phyloP scores from a whole-genome alignment of 1,140 invertebrate genomes.

The Branchinecta lindahli region DNA sequence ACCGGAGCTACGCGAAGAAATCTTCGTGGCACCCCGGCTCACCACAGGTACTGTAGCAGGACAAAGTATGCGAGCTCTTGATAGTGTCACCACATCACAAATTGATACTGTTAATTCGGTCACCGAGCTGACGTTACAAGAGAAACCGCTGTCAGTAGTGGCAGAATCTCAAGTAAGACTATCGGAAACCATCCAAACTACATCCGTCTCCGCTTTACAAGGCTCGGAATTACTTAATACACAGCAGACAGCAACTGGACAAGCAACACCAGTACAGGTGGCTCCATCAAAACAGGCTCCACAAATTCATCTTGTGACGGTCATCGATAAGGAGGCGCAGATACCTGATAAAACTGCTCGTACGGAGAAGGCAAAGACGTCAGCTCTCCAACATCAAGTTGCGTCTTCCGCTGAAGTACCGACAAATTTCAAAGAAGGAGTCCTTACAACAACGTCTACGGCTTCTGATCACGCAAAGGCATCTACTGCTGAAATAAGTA shows the following conservation, averaged over 20 bases:
- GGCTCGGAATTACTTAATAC: constrained; percentile 37
- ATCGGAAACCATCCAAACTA: not conserved
- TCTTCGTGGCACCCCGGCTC: not conserved
- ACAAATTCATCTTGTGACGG: too few species aligned
- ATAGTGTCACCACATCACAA: not conserved
- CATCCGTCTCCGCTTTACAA: not conserved
- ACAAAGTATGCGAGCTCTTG: not conserved
- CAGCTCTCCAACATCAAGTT: too few species aligned
- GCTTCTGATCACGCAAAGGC: too few species aligned
- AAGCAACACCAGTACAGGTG: constrained; percentile 11
- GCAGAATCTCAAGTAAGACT: not conserved
- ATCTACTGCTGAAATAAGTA: too few species aligned
- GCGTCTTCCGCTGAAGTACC: too few species aligned
- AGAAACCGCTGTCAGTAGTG: not conserved
- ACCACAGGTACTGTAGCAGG: not conserved
- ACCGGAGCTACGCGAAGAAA: not conserved
- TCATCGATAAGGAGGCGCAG: too few species aligned
- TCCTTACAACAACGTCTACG: too few species aligned
- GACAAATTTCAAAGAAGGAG: too few species aligned
- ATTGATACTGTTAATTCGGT: not conserved
- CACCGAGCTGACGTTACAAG: not conserved
- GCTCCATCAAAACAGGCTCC: too few species aligned
- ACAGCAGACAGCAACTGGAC: constrained; percentile 51
- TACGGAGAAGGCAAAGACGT: too few species aligned
- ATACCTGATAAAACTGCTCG: too few species aligned